Percentiles rank a stretch among this genome's conserved stretches.
Conservation (phyloP, 2,113 vertebrate species). For the Steatornis caripensis region DNA sequence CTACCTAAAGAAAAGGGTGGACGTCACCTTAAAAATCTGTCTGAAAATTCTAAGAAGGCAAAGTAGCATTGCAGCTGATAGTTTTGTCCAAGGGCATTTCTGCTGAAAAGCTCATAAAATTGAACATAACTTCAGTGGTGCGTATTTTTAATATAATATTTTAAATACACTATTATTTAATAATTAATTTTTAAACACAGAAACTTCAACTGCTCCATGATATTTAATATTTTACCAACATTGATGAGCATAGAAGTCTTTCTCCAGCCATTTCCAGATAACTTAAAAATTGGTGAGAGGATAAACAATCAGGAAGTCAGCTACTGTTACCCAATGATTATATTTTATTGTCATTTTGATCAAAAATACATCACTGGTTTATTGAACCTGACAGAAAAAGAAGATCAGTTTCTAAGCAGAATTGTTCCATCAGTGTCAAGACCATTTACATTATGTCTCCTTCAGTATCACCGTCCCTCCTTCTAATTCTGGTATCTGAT, state of each 20-base stretch:
- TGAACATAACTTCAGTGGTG: not conserved
- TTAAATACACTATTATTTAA: not conserved
- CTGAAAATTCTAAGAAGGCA: not conserved
- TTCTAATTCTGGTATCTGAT: not conserved
- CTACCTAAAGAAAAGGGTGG: not conserved
- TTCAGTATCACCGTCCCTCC: not conserved
- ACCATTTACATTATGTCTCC: not conserved
- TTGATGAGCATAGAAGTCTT: not conserved
- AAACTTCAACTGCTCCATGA: not conserved
- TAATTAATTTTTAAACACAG: not conserved
- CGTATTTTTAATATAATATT: not conserved
- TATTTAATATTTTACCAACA: not conserved
- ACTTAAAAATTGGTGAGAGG: not conserved
- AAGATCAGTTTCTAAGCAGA: not conserved
- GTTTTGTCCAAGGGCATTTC: not conserved
- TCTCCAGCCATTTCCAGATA: not conserved
- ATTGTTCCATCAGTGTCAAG: slow-evolving; percentile 16
- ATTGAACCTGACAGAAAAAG: not conserved
- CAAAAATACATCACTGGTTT: not conserved
- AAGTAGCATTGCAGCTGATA: rapidly evolving
- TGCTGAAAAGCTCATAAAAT: not conserved
- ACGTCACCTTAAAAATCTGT: not conserved
- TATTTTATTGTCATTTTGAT: not conserved
- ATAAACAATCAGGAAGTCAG: not conserved
- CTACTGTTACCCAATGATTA: not conserved